Evolutionary conservation across 2,797 vertebrate species (phyloP).

Genomic region (Trachurus trachurus): DNA sequence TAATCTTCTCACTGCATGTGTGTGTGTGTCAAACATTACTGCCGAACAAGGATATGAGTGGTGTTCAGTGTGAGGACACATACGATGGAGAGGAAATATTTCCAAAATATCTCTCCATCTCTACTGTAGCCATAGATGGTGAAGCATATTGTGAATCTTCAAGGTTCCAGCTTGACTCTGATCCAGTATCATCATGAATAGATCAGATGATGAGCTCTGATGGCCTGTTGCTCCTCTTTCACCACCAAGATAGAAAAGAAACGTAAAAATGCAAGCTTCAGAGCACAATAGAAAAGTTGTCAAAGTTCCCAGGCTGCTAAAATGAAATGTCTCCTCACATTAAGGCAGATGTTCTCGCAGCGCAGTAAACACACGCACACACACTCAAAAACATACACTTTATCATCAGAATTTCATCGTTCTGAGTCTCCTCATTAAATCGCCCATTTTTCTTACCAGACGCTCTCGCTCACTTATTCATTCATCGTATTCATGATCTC

Average conservation of each 20-base stretch:
- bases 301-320: conserved; percentile 11
- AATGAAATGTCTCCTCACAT: conserved; percentile 42
- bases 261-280: conserved; percentile 3
- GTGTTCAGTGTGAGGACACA: conserved; percentile 32
- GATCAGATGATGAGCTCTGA: conserved; percentile 14
- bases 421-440: background rate
- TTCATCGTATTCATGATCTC: background rate
- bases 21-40: conserved; percentile 5
- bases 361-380: background rate
- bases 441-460: background rate
- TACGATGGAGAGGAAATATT: background rate
- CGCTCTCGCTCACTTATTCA: background rate
- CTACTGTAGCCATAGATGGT: background rate
- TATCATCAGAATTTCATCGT: background rate
- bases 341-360: background rate
- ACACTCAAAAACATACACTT: background rate
- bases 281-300: conserved; percentile 25
- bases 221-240: conserved; percentile 12
- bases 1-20: conserved; percentile 35
- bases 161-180: conserved; percentile 5
- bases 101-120: background rate
- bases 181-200: conserved; percentile 20
- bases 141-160: background rate
- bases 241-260: conserved; percentile 20
- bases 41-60: conserved; percentile 37